Base-by-base conservation (phyloP, 2,888 invertebrate species). In the Fabriciana adippe region DNA sequence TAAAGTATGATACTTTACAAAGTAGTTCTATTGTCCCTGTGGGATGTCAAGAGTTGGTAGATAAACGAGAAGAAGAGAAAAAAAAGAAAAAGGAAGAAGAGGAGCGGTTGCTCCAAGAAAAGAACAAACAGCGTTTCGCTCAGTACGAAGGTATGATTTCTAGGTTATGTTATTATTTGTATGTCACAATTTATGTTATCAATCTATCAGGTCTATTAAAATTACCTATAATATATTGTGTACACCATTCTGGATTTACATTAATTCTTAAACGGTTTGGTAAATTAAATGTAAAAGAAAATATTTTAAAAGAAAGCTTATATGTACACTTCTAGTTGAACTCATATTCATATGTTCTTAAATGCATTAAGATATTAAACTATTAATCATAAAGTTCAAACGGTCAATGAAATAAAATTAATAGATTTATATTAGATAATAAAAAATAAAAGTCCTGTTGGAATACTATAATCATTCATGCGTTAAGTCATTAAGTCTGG, bases 81-180 rank as follows among this genome's bases (percentile, higher is more conserved):
- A 72, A 79, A 70, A 78, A 67, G 51, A 82, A 81, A 41, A 82
- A 74, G 68, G 47, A 74, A 11, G 83, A 87, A 67, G 76, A 77
- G 47, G 78, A 88, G 70, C 77, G 74, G 61, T 70, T 75, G 54
- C 70, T 92, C 57, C 78, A 85, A 72, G 88, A 90, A 72, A 88
- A 86, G 68, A 92, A 92, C 71, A 85, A 77, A 66, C 85, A 84
- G 67, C 86, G 92, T 13, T 93, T 92, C 67, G 89, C 89, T 1
- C 78, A 87, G 68, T 91, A 84, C 72, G 77, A 79, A 84, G 82
- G 93, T 92, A 80, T 76, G 79, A 48, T 79, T 84, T 86, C 82
- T 79, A 87, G 89, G 89, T 90, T 90, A 89, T 88, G 81, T 86
- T 86, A 71, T 70, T 71, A 64, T 66, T 71, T 61, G 48, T 26